Evolutionary conservation across 2,113 vertebrate species (phyloP), one percentile per base, ranked within the genome.

Genomic region (Coracopsis vasa): DNA sequence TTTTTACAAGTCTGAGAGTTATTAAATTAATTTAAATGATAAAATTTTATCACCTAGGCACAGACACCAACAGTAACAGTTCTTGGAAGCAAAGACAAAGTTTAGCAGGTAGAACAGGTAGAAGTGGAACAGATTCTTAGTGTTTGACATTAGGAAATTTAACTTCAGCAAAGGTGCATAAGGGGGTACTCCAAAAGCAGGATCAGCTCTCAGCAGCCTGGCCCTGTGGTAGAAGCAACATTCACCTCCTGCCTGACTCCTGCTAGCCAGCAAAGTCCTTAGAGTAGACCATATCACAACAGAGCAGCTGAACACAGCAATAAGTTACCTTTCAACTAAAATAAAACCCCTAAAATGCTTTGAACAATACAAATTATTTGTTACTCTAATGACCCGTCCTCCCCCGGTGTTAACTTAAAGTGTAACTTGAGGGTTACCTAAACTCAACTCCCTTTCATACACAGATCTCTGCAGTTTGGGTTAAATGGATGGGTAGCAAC

Each of bases 21-120:
- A 65, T 19, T 50, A 41, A 74, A 94, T 72, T 60, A 39, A 35
- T 95, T 90, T 74, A 65, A 88, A 79, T 23, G 5, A 81, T 8
- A 87, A 51, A 92, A 88, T 72, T 74, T 92, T 72, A 81, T 81
- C 65, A 69, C 23, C 69, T 75, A 39, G 61, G 84, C 66, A 94
- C 67, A 92, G 92, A 94, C 92, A 95, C 82, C 87, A 95, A 96
- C 90, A 93, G 92, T 94, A 91, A 95, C 91, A 96, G 95, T 45
- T 95, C 90, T 94, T 53, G 65, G 80, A 91, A 93, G 91, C 91
- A 94, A 97, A 97, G 92, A 80, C 91, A 95, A 94, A 95, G 88
- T 92, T 95, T 37, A 96, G 95, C 92, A 94, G 85, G 81, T 70
- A 95, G 95, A 94, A 94, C 37, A 95, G 77, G 83, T 1, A 95